Evolutionary conservation across 2,113 vertebrate species (phyloP).

Genomic region (Anhinga rufa): DNA sequence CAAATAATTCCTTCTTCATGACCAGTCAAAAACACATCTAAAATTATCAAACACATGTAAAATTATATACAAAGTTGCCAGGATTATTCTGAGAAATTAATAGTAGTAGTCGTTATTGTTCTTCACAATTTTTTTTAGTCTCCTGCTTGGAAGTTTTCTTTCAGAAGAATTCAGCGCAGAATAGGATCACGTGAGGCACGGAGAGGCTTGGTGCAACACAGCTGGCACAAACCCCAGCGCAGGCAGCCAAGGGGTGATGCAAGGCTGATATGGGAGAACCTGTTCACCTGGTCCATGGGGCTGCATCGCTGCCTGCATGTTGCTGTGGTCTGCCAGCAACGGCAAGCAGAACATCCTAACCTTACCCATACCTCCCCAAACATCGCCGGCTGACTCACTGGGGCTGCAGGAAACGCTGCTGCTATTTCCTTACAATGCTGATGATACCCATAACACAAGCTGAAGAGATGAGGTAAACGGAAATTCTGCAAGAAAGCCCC

Average conservation of each 20-base stretch:
- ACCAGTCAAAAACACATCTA: not conserved
- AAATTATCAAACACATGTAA: not conserved
- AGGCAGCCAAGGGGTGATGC: not conserved
- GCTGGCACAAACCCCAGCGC: not conserved
- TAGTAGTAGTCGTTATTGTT: not conserved
- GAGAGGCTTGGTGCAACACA: not conserved
- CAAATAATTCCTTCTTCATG: not conserved
- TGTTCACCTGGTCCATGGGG: not conserved
- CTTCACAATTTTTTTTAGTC: not conserved
- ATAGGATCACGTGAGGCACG: rapidly evolving
- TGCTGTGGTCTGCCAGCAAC: not conserved
- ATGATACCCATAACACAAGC: not conserved
- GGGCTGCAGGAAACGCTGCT: not conserved
- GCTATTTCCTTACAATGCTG: not conserved
- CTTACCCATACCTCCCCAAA: not conserved
- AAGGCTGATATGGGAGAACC: rapidly evolving
- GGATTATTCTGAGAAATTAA: not conserved
- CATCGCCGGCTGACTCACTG: not conserved
- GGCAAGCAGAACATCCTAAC: not conserved
- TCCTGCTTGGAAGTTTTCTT: not conserved
- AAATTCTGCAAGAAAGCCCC: not conserved
- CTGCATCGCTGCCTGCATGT: no score
- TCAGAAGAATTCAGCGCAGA: not conserved
- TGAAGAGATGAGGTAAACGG: not conserved
- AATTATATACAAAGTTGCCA: not conserved